Base-by-base conservation (phyloP, 2,113 vertebrate genomes). In the Dipodomys ordii region DNA sequence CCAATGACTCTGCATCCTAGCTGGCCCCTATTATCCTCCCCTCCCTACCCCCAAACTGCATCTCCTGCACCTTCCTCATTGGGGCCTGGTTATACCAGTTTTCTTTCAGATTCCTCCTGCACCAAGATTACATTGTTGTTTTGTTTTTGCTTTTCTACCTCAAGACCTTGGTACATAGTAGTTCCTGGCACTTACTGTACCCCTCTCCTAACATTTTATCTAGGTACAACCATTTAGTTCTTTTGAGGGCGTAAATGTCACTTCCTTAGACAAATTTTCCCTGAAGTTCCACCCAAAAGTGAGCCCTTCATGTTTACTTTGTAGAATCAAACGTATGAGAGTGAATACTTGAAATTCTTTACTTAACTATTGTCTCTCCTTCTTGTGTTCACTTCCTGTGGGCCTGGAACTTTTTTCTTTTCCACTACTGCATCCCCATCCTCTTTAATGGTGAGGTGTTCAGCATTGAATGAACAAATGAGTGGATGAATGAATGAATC, bases 271-370 rank as follows among this genome's bases (percentile, higher is more conserved):
- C 11, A 32, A 16, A 16, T 15, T 64, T 53, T 77, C 39, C 49
- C 39, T 22, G 32, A 7, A 67, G 78, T 79, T 65, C n/a, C 53
- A 57, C 32, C 35, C 19, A 6, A 30, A 60, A 2, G 1, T 35
- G 44, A 44, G 15, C 25, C 25, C 57, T 92, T 77, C 32, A 2
- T 57, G 32, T 69, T 67, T 44, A 53, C 83, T 74, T 60, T 11
- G 5, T 86, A 60, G 60, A 64, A 6, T 60, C 77, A 32, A 72
- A 68, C 60, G 57, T 53, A 69, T 32, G 28, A 32, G 30, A 80
- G 57, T 69, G 62, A 39, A 8, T 90, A 39, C 57, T 30, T 84
- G 82, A 78, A 90, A 90, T 74, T 73, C 57, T 62, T 88, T 88
- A 23, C 69, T 87, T 77, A 15, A 65, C 27, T 20, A 60, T 53